These are phyloP conservation scores for Rallus limicola DNA, from an alignment of 2,113 vertebrate genomes.

Conservation along the genomic window DNA sequence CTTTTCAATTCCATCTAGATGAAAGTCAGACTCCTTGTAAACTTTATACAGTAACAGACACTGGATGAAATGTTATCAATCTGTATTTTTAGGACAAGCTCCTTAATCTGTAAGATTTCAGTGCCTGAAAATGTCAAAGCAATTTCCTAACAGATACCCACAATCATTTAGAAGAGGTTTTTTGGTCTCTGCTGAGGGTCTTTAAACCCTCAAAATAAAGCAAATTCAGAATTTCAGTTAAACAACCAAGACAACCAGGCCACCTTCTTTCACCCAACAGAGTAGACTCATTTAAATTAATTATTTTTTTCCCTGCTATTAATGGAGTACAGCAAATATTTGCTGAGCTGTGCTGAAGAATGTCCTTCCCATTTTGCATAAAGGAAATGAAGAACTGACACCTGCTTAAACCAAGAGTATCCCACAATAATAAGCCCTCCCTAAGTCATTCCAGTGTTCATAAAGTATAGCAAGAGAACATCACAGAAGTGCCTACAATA, in stretches of 20 bases:
- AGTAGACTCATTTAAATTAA: background rate
- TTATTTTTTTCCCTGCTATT: background rate
- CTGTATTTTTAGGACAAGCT: background rate
- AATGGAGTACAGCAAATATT: background rate
- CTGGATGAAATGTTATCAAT: background rate
- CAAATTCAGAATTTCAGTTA: background rate
- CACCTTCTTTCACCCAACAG: background rate
- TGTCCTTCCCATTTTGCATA: background rate
- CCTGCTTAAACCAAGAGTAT: background rate
- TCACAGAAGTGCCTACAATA: background rate
- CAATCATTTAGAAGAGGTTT: background rate
- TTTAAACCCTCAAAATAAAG: background rate
- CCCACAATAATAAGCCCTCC: background rate
- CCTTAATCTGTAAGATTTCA: background rate
- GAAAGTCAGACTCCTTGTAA: constrained; percentile 4
- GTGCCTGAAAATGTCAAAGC: background rate
- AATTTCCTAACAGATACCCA: background rate
- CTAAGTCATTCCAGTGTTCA: background rate
- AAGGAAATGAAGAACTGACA: background rate
- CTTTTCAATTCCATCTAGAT: constrained; percentile 77
- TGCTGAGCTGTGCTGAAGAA: background rate
- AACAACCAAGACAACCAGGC: background rate
- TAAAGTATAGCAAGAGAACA: background rate
- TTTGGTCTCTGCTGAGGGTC: background rate
- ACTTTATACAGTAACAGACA: background rate